Conservation (phyloP, 2,888 invertebrate genomes). For the Euphydryas editha region DNA sequence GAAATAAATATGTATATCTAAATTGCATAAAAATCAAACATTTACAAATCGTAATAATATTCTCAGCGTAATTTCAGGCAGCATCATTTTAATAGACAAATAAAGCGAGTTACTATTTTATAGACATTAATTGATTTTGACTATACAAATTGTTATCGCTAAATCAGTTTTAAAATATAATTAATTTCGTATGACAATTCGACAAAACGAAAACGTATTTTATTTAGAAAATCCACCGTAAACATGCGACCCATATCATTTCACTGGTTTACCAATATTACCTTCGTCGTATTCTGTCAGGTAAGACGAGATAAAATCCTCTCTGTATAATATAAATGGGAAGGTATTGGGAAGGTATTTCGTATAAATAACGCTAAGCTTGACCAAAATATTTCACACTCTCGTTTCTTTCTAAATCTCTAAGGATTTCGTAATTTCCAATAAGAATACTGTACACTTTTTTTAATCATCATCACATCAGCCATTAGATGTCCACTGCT, state of each 20-base stretch:
- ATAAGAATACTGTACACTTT: not conserved
- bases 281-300: conserved; percentile 25
- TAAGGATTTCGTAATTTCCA: not conserved
- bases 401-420: conserved; percentile 5
- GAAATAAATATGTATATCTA: not conserved
- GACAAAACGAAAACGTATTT: not conserved
- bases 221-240: not conserved
- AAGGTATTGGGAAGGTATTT: not conserved
- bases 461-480: too few species aligned
- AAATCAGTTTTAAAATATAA: not conserved
- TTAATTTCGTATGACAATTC: not conserved
- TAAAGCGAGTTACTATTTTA: not conserved
- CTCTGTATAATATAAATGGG: conserved; percentile 9
- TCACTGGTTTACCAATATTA: conserved; percentile 14
- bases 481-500: too few species aligned
- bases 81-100: not conserved
- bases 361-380: conserved; percentile 6
- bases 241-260: conserved; percentile 11
- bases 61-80: not conserved
- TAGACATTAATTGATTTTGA: not conserved
- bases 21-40: not conserved
- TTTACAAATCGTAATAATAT: too few species aligned
- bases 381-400: conserved; percentile 5
- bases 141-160: not conserved
- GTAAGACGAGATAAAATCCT: conserved; percentile 17